Percentiles rank a stretch among this genome's conserved stretches.
phyloP scores from a whole-genome alignment of 2,888 invertebrate species.

The Autographa gamma region DNA sequence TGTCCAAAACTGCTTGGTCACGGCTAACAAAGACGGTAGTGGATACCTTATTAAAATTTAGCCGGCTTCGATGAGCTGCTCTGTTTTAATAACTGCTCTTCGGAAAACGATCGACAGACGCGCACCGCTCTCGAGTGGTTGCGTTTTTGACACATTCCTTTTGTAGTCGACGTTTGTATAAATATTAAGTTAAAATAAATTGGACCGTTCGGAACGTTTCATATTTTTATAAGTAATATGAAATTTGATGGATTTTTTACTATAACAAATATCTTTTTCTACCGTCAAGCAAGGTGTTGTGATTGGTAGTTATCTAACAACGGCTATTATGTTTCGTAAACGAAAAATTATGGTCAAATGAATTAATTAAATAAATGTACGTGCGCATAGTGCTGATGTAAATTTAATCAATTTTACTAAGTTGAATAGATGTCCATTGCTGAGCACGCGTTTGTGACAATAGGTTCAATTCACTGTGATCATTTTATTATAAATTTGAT shows the following conservation, averaged over 20 bases:
- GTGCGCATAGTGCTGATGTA: slow-evolving; percentile 72
- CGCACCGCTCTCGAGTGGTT: slow-evolving; percentile 70
- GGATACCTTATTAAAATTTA: slow-evolving; percentile 89
- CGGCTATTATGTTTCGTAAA: slow-evolving; percentile 33
- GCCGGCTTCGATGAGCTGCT: slow-evolving; percentile 84
- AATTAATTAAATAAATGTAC: slow-evolving; percentile 62
- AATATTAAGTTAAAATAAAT: slow-evolving; percentile 76
- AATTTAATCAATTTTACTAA: slow-evolving; percentile 81
- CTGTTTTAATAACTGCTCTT: slow-evolving; percentile 87
- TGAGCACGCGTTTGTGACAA: slow-evolving; percentile 79
- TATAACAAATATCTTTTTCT: slow-evolving; percentile 16
- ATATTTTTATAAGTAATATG: slow-evolving; percentile 49
- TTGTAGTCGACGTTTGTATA: slow-evolving; percentile 74
- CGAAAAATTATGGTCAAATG: slow-evolving; percentile 45
- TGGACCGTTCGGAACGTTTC: slow-evolving; percentile 57
- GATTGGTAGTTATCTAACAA: slow-evolving; percentile 46
- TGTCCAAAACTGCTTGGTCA: slow-evolving; percentile 85
- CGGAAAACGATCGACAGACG: slow-evolving; percentile 73
- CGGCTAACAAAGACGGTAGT: slow-evolving; percentile 86
- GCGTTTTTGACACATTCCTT: slow-evolving; percentile 77
- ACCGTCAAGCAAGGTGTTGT: slow-evolving; percentile 29
- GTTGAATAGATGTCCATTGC: slow-evolving; percentile 72
- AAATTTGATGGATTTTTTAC: slow-evolving; percentile 45
- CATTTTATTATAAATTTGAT: slow-evolving; percentile 83
- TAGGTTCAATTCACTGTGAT: slow-evolving; percentile 69